A percentile compares a stretch with the other conserved stretches of the same genome.
Conservation (phyloP, 2,888 invertebrate species). For the Tinea pellionella region DNA sequence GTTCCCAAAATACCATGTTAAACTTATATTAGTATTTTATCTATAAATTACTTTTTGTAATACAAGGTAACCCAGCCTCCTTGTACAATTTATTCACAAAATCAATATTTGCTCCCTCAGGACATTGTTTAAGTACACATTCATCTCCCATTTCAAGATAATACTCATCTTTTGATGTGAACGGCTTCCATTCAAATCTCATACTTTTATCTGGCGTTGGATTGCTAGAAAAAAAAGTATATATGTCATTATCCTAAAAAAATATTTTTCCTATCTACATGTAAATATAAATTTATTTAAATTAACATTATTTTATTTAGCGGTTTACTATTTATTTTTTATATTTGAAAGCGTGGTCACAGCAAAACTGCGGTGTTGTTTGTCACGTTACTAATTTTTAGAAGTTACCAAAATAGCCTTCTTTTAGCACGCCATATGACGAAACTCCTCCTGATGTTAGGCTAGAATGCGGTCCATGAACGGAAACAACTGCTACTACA, state of each 20-base stretch:
- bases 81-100: conserved; percentile 41
- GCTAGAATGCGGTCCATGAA: no score
- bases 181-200: conserved; percentile 36
- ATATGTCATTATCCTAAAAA: no score
- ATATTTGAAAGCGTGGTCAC: no score
- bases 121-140: conserved; percentile 27
- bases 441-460: no score
- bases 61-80: conserved; percentile 24
- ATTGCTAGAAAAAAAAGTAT: conserved; percentile 37
- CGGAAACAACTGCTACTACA: no score
- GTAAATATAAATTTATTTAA: not conserved
- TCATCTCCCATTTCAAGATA: conserved; percentile 34
- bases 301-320: not conserved
- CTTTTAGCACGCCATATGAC: no score
- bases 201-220: conserved; percentile 35
- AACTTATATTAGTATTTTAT: no score
- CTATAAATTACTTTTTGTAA: conserved; percentile 20
- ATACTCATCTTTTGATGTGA: conserved; percentile 23
- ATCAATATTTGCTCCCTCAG: conserved; percentile 28
- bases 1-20: no score
- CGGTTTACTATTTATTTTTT: not conserved
- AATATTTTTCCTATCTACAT: no score
- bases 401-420: no score
- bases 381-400: no score
- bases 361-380: no score